These are phyloP conservation scores for Anguilla pacifica DNA, from an alignment of 2,797 vertebrate genomes.

Conservation along the genomic window DNA sequence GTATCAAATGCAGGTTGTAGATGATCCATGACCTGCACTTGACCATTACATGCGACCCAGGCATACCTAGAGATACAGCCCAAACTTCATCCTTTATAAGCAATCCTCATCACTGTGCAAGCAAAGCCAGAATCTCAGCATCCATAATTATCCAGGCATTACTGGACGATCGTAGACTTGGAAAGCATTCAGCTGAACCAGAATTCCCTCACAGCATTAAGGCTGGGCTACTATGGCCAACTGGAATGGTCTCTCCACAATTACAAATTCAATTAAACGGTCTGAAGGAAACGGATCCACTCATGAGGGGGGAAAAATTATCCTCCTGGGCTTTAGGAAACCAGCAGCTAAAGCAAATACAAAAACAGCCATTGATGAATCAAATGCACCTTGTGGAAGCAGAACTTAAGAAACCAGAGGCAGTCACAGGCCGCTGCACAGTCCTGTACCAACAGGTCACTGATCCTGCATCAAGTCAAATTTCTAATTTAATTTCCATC, in stretches of 20 bases:
- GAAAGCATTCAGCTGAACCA: neutral
- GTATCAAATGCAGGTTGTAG: too few species aligned
- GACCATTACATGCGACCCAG: neutral
- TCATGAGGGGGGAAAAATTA: neutral
- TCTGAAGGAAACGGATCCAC: neutral
- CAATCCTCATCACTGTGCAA: neutral
- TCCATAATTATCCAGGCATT: neutral
- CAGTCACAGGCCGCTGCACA: slow-evolving; percentile 24
- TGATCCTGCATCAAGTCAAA: slow-evolving; percentile 32
- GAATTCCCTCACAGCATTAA: neutral
- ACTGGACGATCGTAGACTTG: neutral
- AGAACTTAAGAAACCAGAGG: neutral
- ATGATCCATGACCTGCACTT: neutral
- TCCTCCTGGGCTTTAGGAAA: neutral
- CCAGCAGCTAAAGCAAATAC: neutral
- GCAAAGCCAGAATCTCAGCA: neutral
- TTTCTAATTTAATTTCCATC: slow-evolving; percentile 54
- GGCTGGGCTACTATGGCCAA: neutral
- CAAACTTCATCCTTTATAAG: neutral
- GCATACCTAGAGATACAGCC: neutral
- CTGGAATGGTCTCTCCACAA: neutral
- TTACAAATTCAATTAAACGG: neutral
- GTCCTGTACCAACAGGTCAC: neutral
- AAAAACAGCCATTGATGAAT: neutral
- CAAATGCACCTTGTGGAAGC: neutral